Conservation (phyloP, 2,888 invertebrate genomes). For the Agrypnus murinus region DNA sequence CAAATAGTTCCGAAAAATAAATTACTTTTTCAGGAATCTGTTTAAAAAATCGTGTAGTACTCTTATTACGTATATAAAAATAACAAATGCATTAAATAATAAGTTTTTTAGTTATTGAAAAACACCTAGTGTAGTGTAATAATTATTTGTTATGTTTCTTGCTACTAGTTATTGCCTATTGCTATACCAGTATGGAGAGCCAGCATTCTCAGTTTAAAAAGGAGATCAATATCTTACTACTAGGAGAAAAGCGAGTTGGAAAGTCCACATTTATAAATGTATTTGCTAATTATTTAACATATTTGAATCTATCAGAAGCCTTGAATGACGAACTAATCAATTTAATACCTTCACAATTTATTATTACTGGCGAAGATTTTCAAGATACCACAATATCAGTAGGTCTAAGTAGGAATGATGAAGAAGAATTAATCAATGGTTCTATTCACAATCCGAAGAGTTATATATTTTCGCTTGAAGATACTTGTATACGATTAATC, state of each 20-base stretch:
- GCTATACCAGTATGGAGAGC: too few species aligned
- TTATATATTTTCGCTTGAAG: not conserved
- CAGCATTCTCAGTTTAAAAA: too few species aligned
- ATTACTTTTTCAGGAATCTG: too few species aligned
- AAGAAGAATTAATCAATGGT: not conserved
- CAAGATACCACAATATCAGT: not conserved
- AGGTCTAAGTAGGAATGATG: not conserved
- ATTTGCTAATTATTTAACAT: constrained; percentile 50
- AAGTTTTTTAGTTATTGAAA: too few species aligned
- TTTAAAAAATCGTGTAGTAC: too few species aligned
- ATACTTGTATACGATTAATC: constrained; percentile 56
- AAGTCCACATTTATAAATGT: constrained; percentile 56
- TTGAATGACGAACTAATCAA: constrained; percentile 33
- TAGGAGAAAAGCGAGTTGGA: constrained; percentile 54
- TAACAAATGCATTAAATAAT: too few species aligned
- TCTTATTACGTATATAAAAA: too few species aligned
- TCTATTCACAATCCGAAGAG: not conserved
- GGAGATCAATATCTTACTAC: constrained; percentile 56
- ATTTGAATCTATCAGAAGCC: constrained; percentile 42
- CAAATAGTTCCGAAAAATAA: too few species aligned
- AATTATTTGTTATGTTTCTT: too few species aligned
- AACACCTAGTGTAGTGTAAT: too few species aligned
- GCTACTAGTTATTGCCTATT: too few species aligned
- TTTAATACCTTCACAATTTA: constrained; percentile 54
- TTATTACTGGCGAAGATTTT: constrained; percentile 50